These are phyloP conservation scores for Micromys minutus DNA, from an alignment of 2,113 vertebrate genomes.

Conservation along the genomic window DNA sequence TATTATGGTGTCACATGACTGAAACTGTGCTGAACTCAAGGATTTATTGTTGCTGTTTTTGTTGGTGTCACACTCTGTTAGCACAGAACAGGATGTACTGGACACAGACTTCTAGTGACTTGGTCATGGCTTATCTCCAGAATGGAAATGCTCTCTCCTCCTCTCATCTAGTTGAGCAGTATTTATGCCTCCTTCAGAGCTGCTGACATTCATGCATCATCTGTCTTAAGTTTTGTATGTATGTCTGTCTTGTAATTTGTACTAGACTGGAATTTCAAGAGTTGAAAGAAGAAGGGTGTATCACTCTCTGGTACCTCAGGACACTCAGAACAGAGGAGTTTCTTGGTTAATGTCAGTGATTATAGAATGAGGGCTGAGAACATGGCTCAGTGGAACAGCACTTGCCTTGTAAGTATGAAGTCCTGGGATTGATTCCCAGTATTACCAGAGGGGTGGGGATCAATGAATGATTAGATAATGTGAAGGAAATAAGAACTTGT, in stretches of 20 bases:
- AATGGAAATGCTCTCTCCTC: background rate
- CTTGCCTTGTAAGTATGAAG: background rate
- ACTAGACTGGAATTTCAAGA: background rate
- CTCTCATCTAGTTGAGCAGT: background rate
- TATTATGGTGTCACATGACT: background rate
- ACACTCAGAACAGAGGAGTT: background rate
- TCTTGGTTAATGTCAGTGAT: background rate
- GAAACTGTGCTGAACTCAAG: background rate
- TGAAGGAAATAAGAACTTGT: background rate
- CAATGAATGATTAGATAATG: background rate
- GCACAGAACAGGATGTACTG: background rate
- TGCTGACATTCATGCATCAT: no score
- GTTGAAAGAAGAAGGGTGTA: background rate
- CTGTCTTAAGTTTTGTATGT: background rate
- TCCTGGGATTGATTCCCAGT: background rate
- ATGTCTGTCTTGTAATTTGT: background rate
- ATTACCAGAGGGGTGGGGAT: background rate
- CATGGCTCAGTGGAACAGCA: background rate
- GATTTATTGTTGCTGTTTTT: background rate
- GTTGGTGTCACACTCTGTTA: background rate
- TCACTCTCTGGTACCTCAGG: background rate
- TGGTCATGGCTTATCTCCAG: background rate
- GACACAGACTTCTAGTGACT: background rate
- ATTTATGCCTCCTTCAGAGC: background rate
- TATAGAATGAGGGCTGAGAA: background rate